phyloP scores from a whole-genome alignment of 2,113 vertebrate genomes.

The Lepisosteus osseus region DNA sequence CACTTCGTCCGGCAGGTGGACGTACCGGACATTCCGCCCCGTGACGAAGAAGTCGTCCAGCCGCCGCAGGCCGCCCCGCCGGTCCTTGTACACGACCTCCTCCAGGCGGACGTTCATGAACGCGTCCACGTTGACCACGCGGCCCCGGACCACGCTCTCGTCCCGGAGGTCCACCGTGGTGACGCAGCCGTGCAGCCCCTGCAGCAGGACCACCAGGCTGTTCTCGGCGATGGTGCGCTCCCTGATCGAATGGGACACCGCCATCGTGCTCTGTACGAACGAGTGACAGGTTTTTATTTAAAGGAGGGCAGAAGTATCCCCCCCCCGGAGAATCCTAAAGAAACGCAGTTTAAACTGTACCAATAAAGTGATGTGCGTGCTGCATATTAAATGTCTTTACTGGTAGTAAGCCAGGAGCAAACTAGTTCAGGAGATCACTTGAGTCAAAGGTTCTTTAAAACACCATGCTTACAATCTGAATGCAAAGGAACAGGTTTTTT shows the following conservation, averaged over 20 bases:
- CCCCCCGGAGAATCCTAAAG: no score
- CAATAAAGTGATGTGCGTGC: no score
- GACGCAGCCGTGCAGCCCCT: conserved; percentile 79
- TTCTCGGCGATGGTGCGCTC: conserved; percentile 93
- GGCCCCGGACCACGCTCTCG: conserved; percentile 80
- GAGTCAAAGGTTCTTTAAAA: no score
- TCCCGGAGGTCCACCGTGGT: conserved; percentile 90
- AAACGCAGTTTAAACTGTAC: no score
- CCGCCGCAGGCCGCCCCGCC: conserved; percentile 52
- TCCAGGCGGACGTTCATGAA: conserved; percentile 92
- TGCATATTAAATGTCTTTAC: no score
- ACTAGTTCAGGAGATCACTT: no score
- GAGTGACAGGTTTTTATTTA: no score
- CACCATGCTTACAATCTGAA: no score
- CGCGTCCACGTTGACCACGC: conserved; percentile 84
- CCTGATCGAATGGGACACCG: conserved; percentile 78
- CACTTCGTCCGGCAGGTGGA: conserved; percentile 87
- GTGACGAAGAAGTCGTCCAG: conserved; percentile 86
- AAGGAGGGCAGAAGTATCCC: no score
- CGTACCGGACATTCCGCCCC: conserved; percentile 86
- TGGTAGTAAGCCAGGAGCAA: no score
- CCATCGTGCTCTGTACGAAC: conserved; percentile 46
- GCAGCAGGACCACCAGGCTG: conserved; percentile 90
- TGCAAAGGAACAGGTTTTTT: no score
- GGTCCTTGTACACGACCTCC: conserved; percentile 76